phyloP scores from a whole-genome alignment of 2,113 vertebrate species.

The Actenoides hombroni region DNA sequence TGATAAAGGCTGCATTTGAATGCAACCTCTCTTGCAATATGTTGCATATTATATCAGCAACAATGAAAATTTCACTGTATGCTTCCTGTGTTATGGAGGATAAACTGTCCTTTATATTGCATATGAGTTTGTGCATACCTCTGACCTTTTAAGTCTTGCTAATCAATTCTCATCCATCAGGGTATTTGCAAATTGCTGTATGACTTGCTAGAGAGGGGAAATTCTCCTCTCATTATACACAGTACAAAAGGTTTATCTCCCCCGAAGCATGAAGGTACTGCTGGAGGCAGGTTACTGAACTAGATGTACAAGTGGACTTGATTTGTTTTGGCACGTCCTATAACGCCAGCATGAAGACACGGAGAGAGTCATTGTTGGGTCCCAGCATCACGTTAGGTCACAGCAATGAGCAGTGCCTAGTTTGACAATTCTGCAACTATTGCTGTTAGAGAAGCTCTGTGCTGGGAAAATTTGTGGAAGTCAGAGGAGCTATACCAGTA shows the following conservation, averaged over 20 bases:
- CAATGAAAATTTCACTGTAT: background rate
- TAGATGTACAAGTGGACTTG: background rate
- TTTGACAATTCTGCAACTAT: background rate
- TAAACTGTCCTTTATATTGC: background rate
- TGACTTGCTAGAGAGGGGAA: background rate
- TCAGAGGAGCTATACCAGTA: background rate
- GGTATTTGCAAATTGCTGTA: background rate
- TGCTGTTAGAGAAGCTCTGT: background rate
- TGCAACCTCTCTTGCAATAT: background rate
- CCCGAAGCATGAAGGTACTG: background rate
- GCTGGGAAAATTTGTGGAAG: background rate
- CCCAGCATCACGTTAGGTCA: rapidly evolving
- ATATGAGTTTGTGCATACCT: background rate
- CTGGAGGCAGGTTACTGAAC: constrained; percentile 33
- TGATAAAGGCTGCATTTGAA: background rate
- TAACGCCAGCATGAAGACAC: background rate
- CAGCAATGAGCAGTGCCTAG: background rate
- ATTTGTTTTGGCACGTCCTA: background rate
- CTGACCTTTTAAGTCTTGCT: constrained; percentile 18
- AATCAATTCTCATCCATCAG: constrained; percentile 46
- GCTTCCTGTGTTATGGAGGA: background rate
- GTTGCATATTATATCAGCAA: background rate
- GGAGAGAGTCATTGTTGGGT: rapidly evolving
- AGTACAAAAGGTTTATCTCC: constrained; percentile 23
- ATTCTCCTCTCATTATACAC: constrained; percentile 1